These are phyloP conservation scores for Sthenelais limicola DNA, from an alignment of 2,888 invertebrate species.

Conservation along the genomic window DNA sequence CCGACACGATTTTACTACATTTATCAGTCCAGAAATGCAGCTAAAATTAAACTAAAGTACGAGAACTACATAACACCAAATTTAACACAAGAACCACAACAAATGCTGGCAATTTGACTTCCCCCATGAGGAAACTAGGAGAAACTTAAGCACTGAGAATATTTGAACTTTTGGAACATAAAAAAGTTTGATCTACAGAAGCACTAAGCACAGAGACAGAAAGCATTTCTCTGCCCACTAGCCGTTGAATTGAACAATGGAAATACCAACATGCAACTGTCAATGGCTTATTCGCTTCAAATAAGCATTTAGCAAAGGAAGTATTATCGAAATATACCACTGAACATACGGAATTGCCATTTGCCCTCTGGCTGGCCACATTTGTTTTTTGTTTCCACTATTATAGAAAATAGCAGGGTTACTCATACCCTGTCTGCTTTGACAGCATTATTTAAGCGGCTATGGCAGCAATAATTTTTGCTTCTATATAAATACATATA, in stretches of 20 bases:
- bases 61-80: slow-evolving; percentile 37
- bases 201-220: slow-evolving; percentile 39
- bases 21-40: slow-evolving; percentile 40
- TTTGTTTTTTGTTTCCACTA: slow-evolving; percentile 3
- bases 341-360: slow-evolving; percentile 39
- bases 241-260: slow-evolving; percentile 36
- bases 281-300: slow-evolving; percentile 24
- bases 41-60: slow-evolving; percentile 37
- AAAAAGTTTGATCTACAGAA: slow-evolving; percentile 35
- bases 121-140: slow-evolving; percentile 24
- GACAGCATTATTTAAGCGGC: too few relatives aligned
- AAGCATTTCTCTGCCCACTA: slow-evolving; percentile 37
- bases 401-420: too few relatives aligned
- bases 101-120: slow-evolving; percentile 28
- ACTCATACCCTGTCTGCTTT: too few relatives aligned
- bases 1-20: slow-evolving; percentile 39
- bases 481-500: too few relatives aligned
- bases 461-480: too few relatives aligned
- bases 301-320: slow-evolving; percentile 34
- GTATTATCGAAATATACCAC: slow-evolving; percentile 35
- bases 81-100: slow-evolving; percentile 38
- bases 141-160: slow-evolving; percentile 35
- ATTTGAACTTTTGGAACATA: slow-evolving; percentile 35
- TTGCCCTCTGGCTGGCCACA: slow-evolving; percentile 40
- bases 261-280: slow-evolving; percentile 39